Evolutionary conservation across 1,140 invertebrate species (phyloP).

Genomic region (Onthophagus taurus): DNA sequence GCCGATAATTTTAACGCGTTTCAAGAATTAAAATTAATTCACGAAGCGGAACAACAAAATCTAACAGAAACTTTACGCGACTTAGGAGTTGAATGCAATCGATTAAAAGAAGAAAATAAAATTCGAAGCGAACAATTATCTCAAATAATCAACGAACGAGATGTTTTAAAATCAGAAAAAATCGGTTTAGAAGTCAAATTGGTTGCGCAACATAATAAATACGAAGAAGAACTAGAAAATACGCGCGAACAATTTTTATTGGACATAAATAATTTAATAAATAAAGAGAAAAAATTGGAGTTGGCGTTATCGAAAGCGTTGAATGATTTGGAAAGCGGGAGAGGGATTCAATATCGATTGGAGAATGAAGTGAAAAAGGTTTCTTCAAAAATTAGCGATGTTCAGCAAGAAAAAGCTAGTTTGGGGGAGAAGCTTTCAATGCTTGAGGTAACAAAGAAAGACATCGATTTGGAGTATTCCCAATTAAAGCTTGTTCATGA

Average conservation of each 20-base stretch:
- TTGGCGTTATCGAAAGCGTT: neutral
- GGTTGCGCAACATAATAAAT: constrained; percentile 9
- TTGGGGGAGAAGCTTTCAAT: constrained; percentile 13
- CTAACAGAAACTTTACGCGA: constrained; percentile 22
- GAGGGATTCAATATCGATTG: constrained; percentile 8
- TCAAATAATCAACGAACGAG: constrained; percentile 2
- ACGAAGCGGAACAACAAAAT: constrained; percentile 15
- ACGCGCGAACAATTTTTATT: constrained; percentile 8
- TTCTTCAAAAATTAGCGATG: constrained; percentile 1
- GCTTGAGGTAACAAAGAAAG: constrained; percentile 6
- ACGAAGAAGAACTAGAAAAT: constrained; percentile 6
- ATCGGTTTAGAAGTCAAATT: constrained; percentile 11
- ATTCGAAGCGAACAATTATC: neutral
- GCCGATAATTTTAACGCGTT: constrained; percentile 13
- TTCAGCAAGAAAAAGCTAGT: constrained; percentile 10
- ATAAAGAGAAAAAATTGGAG: constrained; percentile 8
- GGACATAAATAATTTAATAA: constrained; percentile 5
- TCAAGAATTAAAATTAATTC: constrained; percentile 17
- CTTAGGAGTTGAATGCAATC: constrained; percentile 19
- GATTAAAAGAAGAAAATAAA: constrained; percentile 15
- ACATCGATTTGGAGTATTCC: constrained; percentile 12
- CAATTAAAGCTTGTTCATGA: constrained; percentile 10
- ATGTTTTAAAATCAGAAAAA: constrained; percentile 6
- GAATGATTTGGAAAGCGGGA: constrained; percentile 9
- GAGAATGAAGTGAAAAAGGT: constrained; percentile 8